phyloP scores from a whole-genome alignment of 1,140 invertebrate species.

The Amphibalanus amphitrite region DNA sequence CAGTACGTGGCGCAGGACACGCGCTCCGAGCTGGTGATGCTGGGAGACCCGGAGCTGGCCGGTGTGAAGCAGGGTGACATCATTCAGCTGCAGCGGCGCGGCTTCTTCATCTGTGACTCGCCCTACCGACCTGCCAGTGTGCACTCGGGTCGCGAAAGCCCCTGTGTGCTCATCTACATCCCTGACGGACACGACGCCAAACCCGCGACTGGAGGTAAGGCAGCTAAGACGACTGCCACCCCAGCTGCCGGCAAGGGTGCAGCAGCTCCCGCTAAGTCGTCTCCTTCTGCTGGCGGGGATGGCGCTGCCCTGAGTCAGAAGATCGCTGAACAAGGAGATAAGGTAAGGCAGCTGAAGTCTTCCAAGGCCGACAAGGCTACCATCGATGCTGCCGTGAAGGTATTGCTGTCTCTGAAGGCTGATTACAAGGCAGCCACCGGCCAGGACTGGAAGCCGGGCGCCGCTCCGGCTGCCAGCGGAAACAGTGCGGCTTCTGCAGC shows the following conservation, averaged over 20 bases:
- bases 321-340: not conserved
- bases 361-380: slow-evolving; percentile 25
- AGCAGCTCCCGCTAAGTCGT: slow-evolving; percentile 11
- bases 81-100: slow-evolving; percentile 86
- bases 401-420: slow-evolving; percentile 30
- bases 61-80: slow-evolving; percentile 81
- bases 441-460: slow-evolving; percentile 39
- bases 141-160: slow-evolving; percentile 41
- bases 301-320: not conserved
- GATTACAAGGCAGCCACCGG: slow-evolving; percentile 32
- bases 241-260: no score
- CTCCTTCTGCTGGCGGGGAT: slow-evolving; percentile 4
- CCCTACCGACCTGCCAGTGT: slow-evolving; percentile 32
- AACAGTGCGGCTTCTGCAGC: not conserved
- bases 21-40: slow-evolving; percentile 59
- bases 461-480: slow-evolving; percentile 16
- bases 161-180: slow-evolving; percentile 71
- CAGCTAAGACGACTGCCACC: slow-evolving; percentile 19
- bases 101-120: slow-evolving; percentile 83
- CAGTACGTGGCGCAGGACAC: slow-evolving; percentile 73
- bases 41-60: slow-evolving; percentile 72
- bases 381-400: slow-evolving; percentile 29
- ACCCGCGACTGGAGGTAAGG: slow-evolving; percentile 24
- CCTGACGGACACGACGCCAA: slow-evolving; percentile 52
- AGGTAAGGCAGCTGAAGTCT: slow-evolving; percentile 40